Base-by-base conservation (phyloP, 2,888 invertebrate species). In the Ellobium chinense region DNA sequence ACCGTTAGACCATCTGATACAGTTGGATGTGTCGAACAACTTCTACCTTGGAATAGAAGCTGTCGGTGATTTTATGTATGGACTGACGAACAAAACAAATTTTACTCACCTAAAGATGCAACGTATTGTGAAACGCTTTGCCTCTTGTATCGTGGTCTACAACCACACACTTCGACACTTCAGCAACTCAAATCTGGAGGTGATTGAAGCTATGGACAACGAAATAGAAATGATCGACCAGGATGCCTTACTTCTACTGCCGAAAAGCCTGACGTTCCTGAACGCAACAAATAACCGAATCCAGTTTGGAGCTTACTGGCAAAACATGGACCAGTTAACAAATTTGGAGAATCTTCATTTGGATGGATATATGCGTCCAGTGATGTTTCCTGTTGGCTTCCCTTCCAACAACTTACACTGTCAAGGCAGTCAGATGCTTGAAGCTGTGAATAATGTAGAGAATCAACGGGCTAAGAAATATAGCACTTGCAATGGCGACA, bases 181-280 rank as follows among this genome's bases (percentile, higher is more conserved):
- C 27, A 24, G 7, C 0, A 21, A 78, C 69, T 77, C 79, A 3
- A 58, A 73, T 39, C 54, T 83, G 56, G 70, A 79, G 37, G 29
- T 14, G 29, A 83, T 83, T 31, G 65, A 79, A 7, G 81, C 77
- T 21, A 54, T n/a, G 63, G 24, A 69, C 69, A 83, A 83, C 63
- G 68, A 78, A 18, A 79, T 83, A 14, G 83, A 83, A 39, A 69
- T 76, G 21, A 76, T 83, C 31, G 58, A 76, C 12, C 4, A 18
- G 1, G 81, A 79, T 14, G 83, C 83, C 21, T 27, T 81, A 27
- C n/a, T 58, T 12, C 46, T 72, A 34, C 56, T 83, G 34, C 82
- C 82, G 14, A 21, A 46, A 14, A 80, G 70, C 21, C 62, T 82
- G 1, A 80, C 5, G 39, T 4, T 60, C n/a, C 36, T 73, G 2